Base-by-base conservation (phyloP, 2,113 vertebrate genomes). In the Elephantulus edwardii region DNA sequence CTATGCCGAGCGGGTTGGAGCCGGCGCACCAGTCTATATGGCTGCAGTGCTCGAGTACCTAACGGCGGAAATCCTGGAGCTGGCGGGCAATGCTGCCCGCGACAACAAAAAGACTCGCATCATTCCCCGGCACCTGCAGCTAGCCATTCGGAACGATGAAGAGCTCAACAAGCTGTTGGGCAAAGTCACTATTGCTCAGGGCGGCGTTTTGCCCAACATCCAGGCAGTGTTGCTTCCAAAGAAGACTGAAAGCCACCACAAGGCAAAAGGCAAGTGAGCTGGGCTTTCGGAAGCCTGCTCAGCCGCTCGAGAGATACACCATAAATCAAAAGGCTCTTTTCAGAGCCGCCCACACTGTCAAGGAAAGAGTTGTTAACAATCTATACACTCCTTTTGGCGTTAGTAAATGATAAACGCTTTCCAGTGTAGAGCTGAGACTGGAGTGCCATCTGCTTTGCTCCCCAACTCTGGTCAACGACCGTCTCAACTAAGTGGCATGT, bases 101-200 rank as follows among this genome's bases (percentile, higher is more conserved):
- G n/a, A n/a, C n/a, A n/a, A n/a, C n/a, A n/a, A n/a, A n/a, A n/a
- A n/a, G n/a, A n/a, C n/a, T n/a, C 95, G 98, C 48, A 99, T 98
- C 96, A 99, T 98, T 74, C 98, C 98, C 2, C 98, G 98, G 6
- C 98, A 99, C 95, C 97, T 99, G 33, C 98, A 99, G 95, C 97
- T 99, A 92, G 98, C 98, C 1, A 98, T 98, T 0, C 98, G 98
- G 83, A 99, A 99, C 97, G 98, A 99, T 89, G 99, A 99, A 4
- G 98, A 99, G 96, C 98, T 99, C 4, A 99, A 99, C 97, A 99
- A 99, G 90, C 93, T 97, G 75, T 97, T 99, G 93, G 99, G 99
- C 48, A 98, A 98, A 0, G 99, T 99, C 50, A 99, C 99, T 10
- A 99, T 99, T 92, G 99, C 99, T n/a, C n/a, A n/a, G n/a, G n/a